A percentile compares a stretch with the other conserved stretches of the same genome.
These are phyloP conservation scores for Amphiprion percula DNA, from an alignment of 2,113 vertebrate genomes.

Conservation along the genomic window DNA sequence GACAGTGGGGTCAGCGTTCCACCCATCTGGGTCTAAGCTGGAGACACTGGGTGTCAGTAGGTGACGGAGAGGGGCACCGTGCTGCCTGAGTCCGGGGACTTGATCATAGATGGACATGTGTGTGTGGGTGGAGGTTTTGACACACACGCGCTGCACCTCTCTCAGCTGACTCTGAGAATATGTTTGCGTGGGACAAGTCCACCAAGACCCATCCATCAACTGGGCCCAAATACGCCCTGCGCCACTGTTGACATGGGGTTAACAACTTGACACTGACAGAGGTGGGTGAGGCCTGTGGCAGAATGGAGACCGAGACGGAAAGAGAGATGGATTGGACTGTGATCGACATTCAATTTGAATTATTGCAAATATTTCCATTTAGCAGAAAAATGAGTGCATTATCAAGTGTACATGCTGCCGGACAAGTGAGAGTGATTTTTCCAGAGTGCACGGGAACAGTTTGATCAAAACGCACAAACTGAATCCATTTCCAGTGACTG, in stretches of 20 bases:
- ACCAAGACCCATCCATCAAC: constrained; percentile 88
- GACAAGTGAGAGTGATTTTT: constrained; percentile 40
- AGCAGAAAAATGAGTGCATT: constrained; percentile 72
- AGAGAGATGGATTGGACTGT: constrained; percentile 77
- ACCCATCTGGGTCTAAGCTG: constrained; percentile 66
- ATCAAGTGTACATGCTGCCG: constrained; percentile 25
- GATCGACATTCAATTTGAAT: constrained; percentile 83
- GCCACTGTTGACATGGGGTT: constrained; percentile 86
- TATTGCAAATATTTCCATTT: constrained; percentile 80
- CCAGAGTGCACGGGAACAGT: background rate
- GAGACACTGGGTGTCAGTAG: constrained; percentile 64
- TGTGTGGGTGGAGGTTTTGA: constrained; percentile 67
- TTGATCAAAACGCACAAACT: constrained; percentile 33
- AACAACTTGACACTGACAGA: constrained; percentile 89
- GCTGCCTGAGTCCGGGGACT: constrained; percentile 22
- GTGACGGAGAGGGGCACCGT: constrained; percentile 41
- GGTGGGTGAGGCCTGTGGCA: constrained; percentile 74
- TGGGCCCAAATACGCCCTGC: constrained; percentile 80
- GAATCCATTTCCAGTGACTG: background rate
- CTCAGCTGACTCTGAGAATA: constrained; percentile 85
- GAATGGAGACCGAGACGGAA: constrained; percentile 50
- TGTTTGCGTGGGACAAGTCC: constrained; percentile 85
- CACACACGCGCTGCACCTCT: constrained; percentile 67
- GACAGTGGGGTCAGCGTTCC: constrained; percentile 73
- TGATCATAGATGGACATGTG: constrained; percentile 46